Conservation (phyloP, 2,113 vertebrate genomes). For the Hiodon tergisus region DNA sequence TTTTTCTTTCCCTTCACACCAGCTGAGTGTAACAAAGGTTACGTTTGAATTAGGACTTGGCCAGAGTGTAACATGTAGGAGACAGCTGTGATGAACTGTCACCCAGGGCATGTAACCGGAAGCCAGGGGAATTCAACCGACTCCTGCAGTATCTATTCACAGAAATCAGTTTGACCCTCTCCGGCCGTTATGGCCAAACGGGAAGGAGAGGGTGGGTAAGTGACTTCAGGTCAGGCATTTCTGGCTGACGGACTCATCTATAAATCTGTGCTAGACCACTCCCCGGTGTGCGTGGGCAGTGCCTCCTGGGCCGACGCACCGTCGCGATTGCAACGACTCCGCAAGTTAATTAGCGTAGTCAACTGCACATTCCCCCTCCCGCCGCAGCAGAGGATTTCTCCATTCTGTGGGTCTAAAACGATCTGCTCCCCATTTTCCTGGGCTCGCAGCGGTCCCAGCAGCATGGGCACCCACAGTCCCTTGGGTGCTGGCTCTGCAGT, state of each 20-base stretch:
- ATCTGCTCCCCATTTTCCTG: conserved; percentile 28
- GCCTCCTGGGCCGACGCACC: conserved; percentile 35
- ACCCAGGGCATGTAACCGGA: neutral
- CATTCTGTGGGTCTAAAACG: conserved; percentile 46
- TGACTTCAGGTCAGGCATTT: conserved; percentile 21
- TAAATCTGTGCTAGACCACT: conserved; percentile 9
- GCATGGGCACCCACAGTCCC: neutral
- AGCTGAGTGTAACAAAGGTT: too few species aligned
- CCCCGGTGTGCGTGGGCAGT: neutral
- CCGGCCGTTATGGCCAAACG: neutral
- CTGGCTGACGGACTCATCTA: neutral
- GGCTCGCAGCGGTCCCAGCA: neutral
- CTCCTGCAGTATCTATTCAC: neutral
- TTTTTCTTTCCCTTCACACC: too few species aligned
- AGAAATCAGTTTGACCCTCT: neutral
- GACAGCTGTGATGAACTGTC: neutral
- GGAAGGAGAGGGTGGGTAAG: neutral
- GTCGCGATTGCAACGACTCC: conserved; percentile 52
- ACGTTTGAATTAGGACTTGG: too few species aligned
- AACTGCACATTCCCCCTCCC: conserved; percentile 23
- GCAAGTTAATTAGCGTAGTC: conserved; percentile 52
- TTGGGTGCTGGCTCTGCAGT: neutral
- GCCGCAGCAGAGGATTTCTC: conserved; percentile 15
- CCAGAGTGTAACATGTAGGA: too few species aligned
- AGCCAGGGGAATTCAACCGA: neutral